These are phyloP conservation scores for Endomychus coccineus DNA, from an alignment of 2,888 invertebrate genomes.

Conservation along the genomic window DNA sequence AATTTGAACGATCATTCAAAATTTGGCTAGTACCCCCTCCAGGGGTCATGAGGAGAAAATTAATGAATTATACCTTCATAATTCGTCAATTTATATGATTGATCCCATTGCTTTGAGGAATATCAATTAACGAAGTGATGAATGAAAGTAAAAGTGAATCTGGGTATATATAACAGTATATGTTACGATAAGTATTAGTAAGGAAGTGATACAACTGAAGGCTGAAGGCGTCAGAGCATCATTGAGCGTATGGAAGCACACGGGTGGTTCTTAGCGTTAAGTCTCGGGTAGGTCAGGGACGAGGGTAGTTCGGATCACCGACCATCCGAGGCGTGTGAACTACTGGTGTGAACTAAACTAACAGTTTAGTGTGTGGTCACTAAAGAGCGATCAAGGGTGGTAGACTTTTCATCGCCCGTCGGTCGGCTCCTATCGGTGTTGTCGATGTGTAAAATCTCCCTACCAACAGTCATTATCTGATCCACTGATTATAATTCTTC, in stretches of 20 bases:
- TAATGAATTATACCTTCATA: too few species aligned
- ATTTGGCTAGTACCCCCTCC: too few species aligned
- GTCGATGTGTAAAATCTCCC: constrained; percentile 35
- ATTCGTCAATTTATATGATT: too few species aligned
- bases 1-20: too few species aligned
- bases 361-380: constrained; percentile 43
- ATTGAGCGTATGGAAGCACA: constrained; percentile 37
- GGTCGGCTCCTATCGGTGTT: constrained; percentile 30
- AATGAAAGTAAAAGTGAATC: too few species aligned
- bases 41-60: too few species aligned
- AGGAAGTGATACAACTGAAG: too few species aligned
- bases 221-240: too few species aligned
- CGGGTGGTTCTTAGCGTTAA: constrained; percentile 42
- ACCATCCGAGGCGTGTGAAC: constrained; percentile 40
- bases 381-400: constrained; percentile 40
- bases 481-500: constrained; percentile 27
- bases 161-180: too few species aligned
- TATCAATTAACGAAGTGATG: too few species aligned
- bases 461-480: constrained; percentile 33
- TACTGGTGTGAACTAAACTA: constrained; percentile 34
- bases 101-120: too few species aligned
- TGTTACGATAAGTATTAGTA: too few species aligned
- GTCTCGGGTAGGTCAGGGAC: constrained; percentile 41
- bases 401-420: constrained; percentile 13
- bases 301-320: constrained; percentile 45